These are phyloP conservation scores for Syrmaticus mikado DNA, from an alignment of 2,113 vertebrate species.

Conservation along the genomic window DNA sequence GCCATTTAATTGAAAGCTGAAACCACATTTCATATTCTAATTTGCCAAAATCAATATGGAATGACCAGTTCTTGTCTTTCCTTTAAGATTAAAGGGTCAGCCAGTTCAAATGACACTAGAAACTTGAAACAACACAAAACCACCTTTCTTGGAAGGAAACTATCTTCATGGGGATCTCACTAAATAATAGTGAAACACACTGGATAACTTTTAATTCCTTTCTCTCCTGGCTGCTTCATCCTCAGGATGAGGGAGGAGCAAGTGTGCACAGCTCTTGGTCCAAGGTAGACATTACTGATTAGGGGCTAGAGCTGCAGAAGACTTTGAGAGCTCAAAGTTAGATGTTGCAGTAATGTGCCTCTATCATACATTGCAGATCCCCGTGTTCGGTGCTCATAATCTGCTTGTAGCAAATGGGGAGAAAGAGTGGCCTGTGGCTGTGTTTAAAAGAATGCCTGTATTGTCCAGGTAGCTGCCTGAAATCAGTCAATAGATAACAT, in stretches of 20 bases:
- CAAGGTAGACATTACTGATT: background rate
- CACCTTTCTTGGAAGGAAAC: background rate
- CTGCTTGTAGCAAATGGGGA: background rate
- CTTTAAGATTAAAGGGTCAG: background rate
- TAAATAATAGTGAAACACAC: background rate
- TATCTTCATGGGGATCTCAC: background rate
- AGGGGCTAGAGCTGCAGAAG: background rate
- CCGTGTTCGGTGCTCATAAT: background rate
- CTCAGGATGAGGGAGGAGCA: background rate
- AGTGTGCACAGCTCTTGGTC: background rate
- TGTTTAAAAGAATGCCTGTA: background rate
- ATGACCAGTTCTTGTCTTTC: background rate
- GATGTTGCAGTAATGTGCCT: background rate
- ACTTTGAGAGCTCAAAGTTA: background rate
- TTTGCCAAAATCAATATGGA: background rate
- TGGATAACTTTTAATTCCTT: background rate
- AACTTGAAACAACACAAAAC: background rate
- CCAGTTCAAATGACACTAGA: background rate
- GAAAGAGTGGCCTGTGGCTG: background rate
- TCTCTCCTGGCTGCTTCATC: background rate
- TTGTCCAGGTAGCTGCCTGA: background rate
- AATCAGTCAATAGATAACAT: background rate
- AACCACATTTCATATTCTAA: background rate
- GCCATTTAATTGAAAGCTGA: conserved; percentile 36
- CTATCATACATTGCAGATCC: background rate